Evolutionary conservation across 1,140 invertebrate species (phyloP).

Genomic region (Sitobion miscanthi): DNA sequence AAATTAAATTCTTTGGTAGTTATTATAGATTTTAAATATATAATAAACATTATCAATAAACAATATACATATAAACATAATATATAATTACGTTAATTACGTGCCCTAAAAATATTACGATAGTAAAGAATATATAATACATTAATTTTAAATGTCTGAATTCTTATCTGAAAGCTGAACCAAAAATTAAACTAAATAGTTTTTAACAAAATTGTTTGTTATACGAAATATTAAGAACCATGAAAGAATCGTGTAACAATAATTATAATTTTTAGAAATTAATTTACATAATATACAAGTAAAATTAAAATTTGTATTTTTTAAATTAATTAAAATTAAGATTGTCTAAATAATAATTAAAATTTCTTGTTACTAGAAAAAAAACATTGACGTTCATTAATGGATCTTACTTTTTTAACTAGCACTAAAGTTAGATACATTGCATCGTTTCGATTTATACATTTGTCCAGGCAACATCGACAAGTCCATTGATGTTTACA

Average conservation of each 20-base stretch:
- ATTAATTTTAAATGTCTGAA: background rate
- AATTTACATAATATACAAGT: background rate
- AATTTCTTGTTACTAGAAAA: background rate
- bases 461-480: background rate
- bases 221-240: too few species aligned
- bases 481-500: background rate
- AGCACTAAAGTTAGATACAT: background rate
- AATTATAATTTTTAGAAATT: background rate
- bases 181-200: background rate
- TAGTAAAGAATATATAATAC: background rate
- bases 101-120: background rate
- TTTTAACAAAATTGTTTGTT: background rate
- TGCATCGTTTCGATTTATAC: background rate
- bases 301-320: background rate
- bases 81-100: background rate
- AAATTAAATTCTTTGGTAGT: background rate
- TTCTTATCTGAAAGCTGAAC: background rate
- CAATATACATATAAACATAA: background rate
- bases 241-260: background rate
- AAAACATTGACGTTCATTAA: background rate
- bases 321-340: background rate
- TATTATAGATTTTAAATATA: background rate
- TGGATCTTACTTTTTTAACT: background rate
- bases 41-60: background rate
- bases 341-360: background rate